Conservation (phyloP, 2,113 vertebrate species). For the Petroica traversi region DNA sequence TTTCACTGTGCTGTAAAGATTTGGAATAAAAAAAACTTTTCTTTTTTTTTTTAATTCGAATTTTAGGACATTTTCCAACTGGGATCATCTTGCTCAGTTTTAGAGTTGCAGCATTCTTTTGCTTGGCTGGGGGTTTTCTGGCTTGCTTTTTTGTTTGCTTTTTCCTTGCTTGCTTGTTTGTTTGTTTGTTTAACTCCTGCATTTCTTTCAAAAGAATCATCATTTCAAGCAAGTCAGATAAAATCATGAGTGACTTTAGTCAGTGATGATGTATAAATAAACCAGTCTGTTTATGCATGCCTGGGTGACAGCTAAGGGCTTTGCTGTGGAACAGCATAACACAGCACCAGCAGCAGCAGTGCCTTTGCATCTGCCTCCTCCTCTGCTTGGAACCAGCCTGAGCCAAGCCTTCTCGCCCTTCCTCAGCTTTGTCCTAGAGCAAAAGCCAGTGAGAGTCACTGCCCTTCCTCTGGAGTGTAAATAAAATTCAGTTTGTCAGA, state of each 20-base stretch:
- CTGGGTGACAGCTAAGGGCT: neutral
- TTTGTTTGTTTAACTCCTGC: neutral
- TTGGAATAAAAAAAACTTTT: neutral
- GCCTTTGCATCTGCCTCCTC: neutral
- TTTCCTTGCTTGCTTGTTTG: neutral
- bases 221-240: neutral
- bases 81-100: neutral
- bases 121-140: neutral
- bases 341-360: neutral
- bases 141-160: neutral
- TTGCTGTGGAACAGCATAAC: neutral
- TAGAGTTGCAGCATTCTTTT: neutral
- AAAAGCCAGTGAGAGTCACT: neutral
- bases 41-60: neutral
- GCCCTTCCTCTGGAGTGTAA: neutral
- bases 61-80: neutral
- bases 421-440: neutral
- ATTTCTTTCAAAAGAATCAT: neutral
- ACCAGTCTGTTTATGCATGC: neutral
- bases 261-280: conserved; percentile 46
- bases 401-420: neutral
- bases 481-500: neutral
- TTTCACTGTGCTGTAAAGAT: neutral
- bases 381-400: neutral
- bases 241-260: neutral